Evolutionary conservation across 2,113 vertebrate genomes (phyloP).

Genomic region (Melanotaenia duboulayi): DNA sequence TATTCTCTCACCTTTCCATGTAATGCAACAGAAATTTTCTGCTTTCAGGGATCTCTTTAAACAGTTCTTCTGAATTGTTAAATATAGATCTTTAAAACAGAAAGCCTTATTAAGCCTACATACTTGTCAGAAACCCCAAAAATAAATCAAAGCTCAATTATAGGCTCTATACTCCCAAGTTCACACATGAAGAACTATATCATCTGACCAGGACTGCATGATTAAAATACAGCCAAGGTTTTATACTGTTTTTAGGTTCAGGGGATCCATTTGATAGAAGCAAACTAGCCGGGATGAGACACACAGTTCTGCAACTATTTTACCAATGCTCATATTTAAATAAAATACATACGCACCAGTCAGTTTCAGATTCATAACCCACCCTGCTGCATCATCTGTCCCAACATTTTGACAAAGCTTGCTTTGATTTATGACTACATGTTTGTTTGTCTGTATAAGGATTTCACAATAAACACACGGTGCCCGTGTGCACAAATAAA

Average conservation of each 20-base stretch:
- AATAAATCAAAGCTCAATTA: too few species aligned
- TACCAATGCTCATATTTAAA: neutral
- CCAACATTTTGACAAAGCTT: conserved; percentile 9
- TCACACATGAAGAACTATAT: too few species aligned
- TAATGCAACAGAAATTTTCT: too few species aligned
- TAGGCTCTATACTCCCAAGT: too few species aligned
- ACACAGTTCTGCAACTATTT: conserved; percentile 14
- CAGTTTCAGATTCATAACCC: neutral
- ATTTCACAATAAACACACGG: neutral
- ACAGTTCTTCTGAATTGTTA: too few species aligned
- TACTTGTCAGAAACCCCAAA: too few species aligned
- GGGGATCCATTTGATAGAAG: neutral
- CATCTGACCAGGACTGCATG: neutral
- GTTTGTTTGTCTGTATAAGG: neutral
- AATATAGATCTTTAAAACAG: too few species aligned
- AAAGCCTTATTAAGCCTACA: too few species aligned
- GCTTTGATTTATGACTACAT: conserved; percentile 37
- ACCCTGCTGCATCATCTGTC: conserved; percentile 3
- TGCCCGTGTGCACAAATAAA: neutral
- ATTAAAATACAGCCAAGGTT: neutral
- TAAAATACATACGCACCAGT: neutral
- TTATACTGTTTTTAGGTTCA: conserved; percentile 14
- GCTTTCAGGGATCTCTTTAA: too few species aligned
- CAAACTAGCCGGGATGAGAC: too few species aligned
- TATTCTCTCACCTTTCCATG: too few species aligned